Percentiles rank a stretch among this genome's conserved stretches.
Evolutionary conservation across 2,888 invertebrate genomes (phyloP).

Genomic region (Dilophus febrilis): DNA sequence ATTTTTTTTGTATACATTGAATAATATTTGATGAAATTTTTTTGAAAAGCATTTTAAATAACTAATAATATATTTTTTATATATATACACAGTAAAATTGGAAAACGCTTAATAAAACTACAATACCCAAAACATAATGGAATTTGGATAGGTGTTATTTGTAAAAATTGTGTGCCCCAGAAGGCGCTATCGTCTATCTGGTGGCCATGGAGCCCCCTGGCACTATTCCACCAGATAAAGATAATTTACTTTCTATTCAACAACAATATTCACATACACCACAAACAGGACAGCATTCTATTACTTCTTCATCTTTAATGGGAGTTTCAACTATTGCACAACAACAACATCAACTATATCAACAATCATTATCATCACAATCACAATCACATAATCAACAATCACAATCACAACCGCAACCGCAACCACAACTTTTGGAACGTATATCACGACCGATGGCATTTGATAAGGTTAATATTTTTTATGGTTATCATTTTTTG

Average conservation of each 20-base stretch:
- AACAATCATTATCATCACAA: slow-evolving; percentile 13
- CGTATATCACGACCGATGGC: slow-evolving; percentile 43
- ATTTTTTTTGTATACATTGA: slow-evolving; percentile 2
- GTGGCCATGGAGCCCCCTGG: slow-evolving; percentile 29
- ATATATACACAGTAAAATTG: background rate
- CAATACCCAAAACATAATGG: slow-evolving; percentile 25
- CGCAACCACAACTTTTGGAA: slow-evolving; percentile 16
- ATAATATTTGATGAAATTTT: background rate
- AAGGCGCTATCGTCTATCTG: slow-evolving; percentile 13
- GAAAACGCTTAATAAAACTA: slow-evolving; percentile 22
- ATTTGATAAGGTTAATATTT: slow-evolving; percentile 68
- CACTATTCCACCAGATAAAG: slow-evolving; percentile 24
- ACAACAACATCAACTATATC: too few relatives aligned
- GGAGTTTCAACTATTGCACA: slow-evolving; percentile 8
- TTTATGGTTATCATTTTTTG: too few relatives aligned
- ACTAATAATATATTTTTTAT: background rate
- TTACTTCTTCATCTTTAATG: background rate
- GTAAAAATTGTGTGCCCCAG: slow-evolving; percentile 9
- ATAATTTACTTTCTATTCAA: slow-evolving; percentile 21
- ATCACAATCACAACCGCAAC: slow-evolving; percentile 8
- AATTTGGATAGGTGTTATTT: slow-evolving; percentile 22
- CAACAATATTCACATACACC: slow-evolving; percentile 15
- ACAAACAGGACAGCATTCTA: slow-evolving; percentile 9
- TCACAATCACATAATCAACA: slow-evolving; percentile 7
- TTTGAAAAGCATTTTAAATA: background rate